phyloP scores from a whole-genome alignment of 2,888 invertebrate species.

The Scaptomyza polygonia region DNA sequence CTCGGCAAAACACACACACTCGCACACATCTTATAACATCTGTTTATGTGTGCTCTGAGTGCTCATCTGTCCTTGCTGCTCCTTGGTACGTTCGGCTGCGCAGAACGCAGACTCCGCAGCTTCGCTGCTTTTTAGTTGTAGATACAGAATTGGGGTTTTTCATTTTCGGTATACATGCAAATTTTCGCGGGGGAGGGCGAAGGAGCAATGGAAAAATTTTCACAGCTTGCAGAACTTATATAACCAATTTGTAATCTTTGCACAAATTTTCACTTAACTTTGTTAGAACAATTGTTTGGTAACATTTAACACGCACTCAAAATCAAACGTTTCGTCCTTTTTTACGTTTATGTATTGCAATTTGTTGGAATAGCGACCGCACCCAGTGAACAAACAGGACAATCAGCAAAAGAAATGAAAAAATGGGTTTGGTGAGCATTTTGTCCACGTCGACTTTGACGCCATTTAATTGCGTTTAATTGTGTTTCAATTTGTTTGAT shows the following conservation, averaged over 20 bases:
- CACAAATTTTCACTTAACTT: conserved; percentile 17
- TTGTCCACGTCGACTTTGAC: background rate
- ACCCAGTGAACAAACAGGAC: conserved; percentile 48
- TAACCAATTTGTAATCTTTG: conserved; percentile 48
- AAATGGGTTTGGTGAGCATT: conserved; percentile 50
- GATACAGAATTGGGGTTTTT: conserved; percentile 76
- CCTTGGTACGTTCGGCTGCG: conserved; percentile 48
- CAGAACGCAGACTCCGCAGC: conserved; percentile 83
- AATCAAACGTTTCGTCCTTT: conserved; percentile 49
- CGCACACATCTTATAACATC: conserved; percentile 26
- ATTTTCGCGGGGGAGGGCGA: conserved; percentile 37
- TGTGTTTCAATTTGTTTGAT: conserved; percentile 28
- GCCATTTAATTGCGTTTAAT: conserved; percentile 9
- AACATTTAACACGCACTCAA: conserved; percentile 62
- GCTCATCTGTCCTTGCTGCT: conserved; percentile 38
- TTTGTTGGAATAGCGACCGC: conserved; percentile 57
- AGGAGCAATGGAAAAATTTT: conserved; percentile 58
- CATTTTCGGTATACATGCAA: conserved; percentile 79
- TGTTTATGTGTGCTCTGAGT: conserved; percentile 40
- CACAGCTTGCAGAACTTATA: conserved; percentile 69
- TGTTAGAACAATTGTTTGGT: conserved; percentile 32
- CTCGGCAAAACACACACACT: conserved; percentile 1
- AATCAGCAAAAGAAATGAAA: conserved; percentile 3
- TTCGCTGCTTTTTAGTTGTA: conserved; percentile 72
- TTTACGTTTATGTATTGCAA: conserved; percentile 35